Conservation (phyloP, 2,797 vertebrate genomes). For the Mus caroli region DNA sequence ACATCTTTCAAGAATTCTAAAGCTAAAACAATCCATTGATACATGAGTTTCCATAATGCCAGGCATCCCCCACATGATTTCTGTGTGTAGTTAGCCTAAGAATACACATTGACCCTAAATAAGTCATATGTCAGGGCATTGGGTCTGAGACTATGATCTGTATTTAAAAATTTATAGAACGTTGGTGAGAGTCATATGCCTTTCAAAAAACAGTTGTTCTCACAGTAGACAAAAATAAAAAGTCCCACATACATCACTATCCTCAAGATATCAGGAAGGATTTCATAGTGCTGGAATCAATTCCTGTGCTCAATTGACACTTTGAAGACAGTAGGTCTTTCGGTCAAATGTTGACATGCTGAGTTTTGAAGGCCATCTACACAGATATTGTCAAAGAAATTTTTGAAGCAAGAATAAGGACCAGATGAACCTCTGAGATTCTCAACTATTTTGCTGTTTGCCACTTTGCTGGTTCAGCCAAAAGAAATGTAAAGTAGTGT, state of each 20-base stretch:
- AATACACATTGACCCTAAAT: not conserved
- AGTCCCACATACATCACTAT: too few species aligned
- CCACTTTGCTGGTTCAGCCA: constrained; percentile 43
- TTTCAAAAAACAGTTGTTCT: not conserved
- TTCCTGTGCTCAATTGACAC: not conserved
- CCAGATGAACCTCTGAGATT: not conserved
- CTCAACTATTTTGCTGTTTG: not conserved
- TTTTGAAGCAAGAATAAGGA: not conserved
- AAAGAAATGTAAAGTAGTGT: constrained; percentile 24
- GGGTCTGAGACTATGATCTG: not conserved
- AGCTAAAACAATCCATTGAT: not conserved
- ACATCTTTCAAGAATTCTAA: not conserved
- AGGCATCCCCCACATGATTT: not conserved
- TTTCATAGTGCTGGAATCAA: not conserved
- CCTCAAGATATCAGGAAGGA: not conserved
- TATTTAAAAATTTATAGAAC: not conserved
- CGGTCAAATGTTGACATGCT: not conserved
- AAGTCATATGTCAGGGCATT: not conserved
- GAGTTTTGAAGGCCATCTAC: not conserved
- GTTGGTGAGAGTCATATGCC: not conserved
- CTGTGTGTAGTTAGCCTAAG: not conserved
- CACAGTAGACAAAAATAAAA: not conserved
- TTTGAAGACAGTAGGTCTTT: not conserved
- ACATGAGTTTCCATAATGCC: not conserved
- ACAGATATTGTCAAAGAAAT: not conserved